Evolutionary conservation across 1,140 invertebrate genomes (phyloP).

Genomic region (Caenorhabditis latens): DNA sequence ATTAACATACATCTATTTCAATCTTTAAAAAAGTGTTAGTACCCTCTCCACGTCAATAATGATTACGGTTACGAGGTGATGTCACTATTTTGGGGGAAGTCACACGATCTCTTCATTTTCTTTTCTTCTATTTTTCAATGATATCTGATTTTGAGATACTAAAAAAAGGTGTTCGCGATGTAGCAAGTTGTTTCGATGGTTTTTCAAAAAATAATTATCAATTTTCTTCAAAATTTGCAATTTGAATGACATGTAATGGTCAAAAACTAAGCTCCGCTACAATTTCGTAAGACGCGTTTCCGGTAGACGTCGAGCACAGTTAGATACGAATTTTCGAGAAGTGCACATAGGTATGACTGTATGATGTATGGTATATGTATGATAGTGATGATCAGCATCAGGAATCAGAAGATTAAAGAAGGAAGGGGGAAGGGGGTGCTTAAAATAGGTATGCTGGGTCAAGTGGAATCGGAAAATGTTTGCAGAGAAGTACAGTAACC

Average conservation of each 20-base stretch:
- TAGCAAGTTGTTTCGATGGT: constrained; percentile 34
- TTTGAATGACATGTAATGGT: not conserved
- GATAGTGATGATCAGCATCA: constrained; percentile 4
- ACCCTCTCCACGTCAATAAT: not conserved
- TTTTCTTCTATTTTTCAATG: not conserved
- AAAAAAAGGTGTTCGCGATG: constrained; percentile 4
- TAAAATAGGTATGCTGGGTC: too few species aligned
- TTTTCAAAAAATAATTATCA: not conserved
- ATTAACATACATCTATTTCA: too few species aligned
- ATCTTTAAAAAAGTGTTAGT: not conserved
- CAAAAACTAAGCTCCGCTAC: not conserved
- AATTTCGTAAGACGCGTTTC: constrained; percentile 11
- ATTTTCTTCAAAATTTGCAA: not conserved
- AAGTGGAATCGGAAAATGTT: too few species aligned
- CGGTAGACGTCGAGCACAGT: not conserved
- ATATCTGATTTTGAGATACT: not conserved
- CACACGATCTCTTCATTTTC: not conserved
- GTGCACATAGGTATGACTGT: constrained; percentile 7
- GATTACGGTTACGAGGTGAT: not conserved
- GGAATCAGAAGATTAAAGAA: not conserved
- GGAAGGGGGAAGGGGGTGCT: too few species aligned
- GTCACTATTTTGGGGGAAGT: not conserved
- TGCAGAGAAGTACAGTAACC: too few species aligned
- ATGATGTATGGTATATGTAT: too few species aligned
- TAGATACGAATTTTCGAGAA: not conserved